Evolutionary conservation across 2,113 vertebrate species (phyloP).

Genomic region (Triplophysa rosa): DNA sequence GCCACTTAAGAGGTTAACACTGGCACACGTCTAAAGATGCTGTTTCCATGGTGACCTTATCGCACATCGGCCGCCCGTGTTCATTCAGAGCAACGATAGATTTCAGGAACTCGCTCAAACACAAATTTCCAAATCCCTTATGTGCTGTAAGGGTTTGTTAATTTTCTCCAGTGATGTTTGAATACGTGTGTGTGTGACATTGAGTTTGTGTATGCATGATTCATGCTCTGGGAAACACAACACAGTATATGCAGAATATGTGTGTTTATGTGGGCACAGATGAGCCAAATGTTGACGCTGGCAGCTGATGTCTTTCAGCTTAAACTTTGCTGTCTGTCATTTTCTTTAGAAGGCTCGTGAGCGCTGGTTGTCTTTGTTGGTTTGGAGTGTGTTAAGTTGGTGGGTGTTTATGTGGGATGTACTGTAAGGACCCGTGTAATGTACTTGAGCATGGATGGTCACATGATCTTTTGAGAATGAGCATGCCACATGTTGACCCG

Average conservation of each 20-base stretch:
- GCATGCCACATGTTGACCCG: background rate
- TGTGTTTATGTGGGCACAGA: constrained; percentile 1
- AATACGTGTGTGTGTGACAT: background rate
- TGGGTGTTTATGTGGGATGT: constrained; percentile 1
- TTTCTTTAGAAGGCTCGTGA: background rate
- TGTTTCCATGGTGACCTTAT: constrained; percentile 94
- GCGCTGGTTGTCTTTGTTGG: background rate
- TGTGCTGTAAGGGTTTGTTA: constrained; percentile 27
- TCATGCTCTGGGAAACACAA: constrained; percentile 2
- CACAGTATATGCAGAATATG: background rate
- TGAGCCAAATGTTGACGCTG: background rate
- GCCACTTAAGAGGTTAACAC: constrained; percentile 74
- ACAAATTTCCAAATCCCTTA: constrained; percentile 48
- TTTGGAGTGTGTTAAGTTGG: background rate
- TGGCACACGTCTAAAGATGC: constrained; percentile 67
- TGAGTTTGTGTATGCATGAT: constrained; percentile 2
- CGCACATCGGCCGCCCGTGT: constrained; percentile 84
- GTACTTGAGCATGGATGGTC: background rate
- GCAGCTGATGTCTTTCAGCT: background rate
- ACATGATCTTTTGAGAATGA: constrained; percentile 13
- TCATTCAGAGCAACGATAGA: constrained; percentile 82
- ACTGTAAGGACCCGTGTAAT: background rate
- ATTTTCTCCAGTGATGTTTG: background rate
- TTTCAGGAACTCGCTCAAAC: constrained; percentile 67
- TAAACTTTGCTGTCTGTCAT: constrained; percentile 17